Evolutionary conservation across 2,797 vertebrate species (phyloP).

Genomic region (Rhinella marina): DNA sequence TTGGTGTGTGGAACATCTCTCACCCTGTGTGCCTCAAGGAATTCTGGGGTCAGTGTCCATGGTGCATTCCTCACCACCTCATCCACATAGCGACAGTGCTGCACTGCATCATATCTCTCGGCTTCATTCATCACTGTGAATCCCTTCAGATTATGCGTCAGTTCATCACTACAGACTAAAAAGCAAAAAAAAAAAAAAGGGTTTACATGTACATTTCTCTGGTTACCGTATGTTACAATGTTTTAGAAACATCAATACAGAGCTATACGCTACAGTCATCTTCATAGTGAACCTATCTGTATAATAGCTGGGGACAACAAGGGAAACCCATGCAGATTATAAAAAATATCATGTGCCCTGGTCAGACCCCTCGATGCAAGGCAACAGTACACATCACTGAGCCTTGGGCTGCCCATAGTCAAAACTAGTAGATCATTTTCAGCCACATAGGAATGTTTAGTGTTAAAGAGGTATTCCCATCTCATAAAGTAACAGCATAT

Average conservation of each 20-base stretch:
- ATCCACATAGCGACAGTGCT: constrained; percentile 95
- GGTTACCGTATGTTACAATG: neutral
- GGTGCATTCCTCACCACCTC: constrained; percentile 94
- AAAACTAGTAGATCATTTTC: neutral
- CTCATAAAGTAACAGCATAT: too few species aligned
- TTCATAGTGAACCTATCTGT: too few species aligned
- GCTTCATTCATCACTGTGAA: constrained; percentile 98
- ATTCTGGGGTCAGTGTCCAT: constrained; percentile 91
- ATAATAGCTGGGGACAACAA: too few species aligned
- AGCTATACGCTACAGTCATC: neutral
- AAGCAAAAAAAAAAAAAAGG: constrained; percentile 6
- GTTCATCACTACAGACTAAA: constrained; percentile 93
- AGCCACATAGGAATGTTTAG: neutral
- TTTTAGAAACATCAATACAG: neutral
- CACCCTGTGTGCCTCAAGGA: constrained; percentile 89
- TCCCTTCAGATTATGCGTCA: constrained; percentile 95
- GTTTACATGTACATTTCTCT: neutral
- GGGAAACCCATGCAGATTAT: neutral
- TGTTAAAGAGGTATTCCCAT: too few species aligned
- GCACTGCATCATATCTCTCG: constrained; percentile 91
- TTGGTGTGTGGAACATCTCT: constrained; percentile 62
- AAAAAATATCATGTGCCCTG: neutral
- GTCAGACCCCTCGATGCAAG: neutral
- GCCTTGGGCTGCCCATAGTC: neutral
- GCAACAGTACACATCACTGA: neutral